Evolutionary conservation across 2,797 vertebrate genomes (phyloP).

Genomic region (Dicrostonyx torquatus): DNA sequence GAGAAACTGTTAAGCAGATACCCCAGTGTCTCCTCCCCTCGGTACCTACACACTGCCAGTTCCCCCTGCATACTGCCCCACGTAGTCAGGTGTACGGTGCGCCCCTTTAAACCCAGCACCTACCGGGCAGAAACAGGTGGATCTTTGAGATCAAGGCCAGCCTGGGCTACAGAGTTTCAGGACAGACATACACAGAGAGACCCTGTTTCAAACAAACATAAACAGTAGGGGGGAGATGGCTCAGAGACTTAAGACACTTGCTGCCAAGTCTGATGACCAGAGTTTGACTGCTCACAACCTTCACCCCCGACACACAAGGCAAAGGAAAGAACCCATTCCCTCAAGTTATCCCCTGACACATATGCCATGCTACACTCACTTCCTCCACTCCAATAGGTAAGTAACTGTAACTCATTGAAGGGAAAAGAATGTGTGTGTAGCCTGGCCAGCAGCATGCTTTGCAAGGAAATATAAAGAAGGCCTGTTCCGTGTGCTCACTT

Average conservation of each 20-base stretch:
- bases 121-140: not conserved
- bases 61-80: conserved; percentile 82
- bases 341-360: not conserved
- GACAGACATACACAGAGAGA: not conserved
- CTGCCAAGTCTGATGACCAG: not conserved
- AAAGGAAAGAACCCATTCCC: not conserved
- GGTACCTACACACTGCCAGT: conserved; percentile 55
- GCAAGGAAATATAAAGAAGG: conserved; percentile 87
- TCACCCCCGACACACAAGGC: not conserved
- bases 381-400: not conserved
- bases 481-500: conserved; percentile 90
- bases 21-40: not conserved
- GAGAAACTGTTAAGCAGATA: not conserved
- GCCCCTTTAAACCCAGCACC: not conserved
- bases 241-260: not conserved
- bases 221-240: too few relatives aligned
- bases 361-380: not conserved
- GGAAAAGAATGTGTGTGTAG: conserved; percentile 50
- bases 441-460: conserved; percentile 82
- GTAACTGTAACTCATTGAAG: not conserved
- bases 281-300: not conserved
- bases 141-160: not conserved
- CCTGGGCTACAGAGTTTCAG: not conserved
- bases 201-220: not conserved
- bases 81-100: not conserved